A percentile compares a stretch with the other conserved stretches of the same genome.
Conservation (phyloP, 2,888 invertebrate species). For the Aspidiotus rigidus region DNA sequence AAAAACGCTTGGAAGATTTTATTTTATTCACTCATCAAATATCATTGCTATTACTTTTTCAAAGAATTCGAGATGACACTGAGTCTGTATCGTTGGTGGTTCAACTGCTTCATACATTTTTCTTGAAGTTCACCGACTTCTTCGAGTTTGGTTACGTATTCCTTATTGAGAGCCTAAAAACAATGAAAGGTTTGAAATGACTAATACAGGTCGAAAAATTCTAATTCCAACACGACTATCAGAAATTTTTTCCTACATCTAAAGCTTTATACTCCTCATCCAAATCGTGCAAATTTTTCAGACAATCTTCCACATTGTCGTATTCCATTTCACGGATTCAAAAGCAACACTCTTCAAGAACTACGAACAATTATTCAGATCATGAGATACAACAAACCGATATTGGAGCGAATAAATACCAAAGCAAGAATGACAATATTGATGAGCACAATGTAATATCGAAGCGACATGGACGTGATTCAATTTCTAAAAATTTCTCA, state of each 20-base stretch:
- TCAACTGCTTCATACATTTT: conserved; percentile 77
- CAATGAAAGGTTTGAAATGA: background rate
- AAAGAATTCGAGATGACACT: conserved; percentile 66
- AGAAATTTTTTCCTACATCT: conserved; percentile 53
- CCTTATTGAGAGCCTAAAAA: conserved; percentile 63
- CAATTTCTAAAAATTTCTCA: too few species aligned
- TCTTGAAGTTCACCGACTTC: conserved; percentile 73
- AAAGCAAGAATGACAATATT: too few species aligned
- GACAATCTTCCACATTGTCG: conserved; percentile 44
- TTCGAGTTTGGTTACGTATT: conserved; percentile 75
- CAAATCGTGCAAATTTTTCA: conserved; percentile 73
- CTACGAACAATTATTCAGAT: too few species aligned
- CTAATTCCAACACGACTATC: too few species aligned
- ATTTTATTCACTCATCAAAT: background rate
- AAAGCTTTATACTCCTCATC: conserved; percentile 66
- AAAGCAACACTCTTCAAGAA: too few species aligned
- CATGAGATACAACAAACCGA: too few species aligned
- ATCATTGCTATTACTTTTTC: conserved; percentile 57
- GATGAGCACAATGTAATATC: too few species aligned
- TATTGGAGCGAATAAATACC: too few species aligned
- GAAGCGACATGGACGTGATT: too few species aligned
- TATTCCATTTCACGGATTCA: conserved; percentile 37
- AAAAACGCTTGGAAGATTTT: too few species aligned
- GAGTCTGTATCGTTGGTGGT: conserved; percentile 85
- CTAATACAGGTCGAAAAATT: background rate